Conservation (phyloP, 1,140 invertebrate species). For the Drosophila sulfurigaster region DNA sequence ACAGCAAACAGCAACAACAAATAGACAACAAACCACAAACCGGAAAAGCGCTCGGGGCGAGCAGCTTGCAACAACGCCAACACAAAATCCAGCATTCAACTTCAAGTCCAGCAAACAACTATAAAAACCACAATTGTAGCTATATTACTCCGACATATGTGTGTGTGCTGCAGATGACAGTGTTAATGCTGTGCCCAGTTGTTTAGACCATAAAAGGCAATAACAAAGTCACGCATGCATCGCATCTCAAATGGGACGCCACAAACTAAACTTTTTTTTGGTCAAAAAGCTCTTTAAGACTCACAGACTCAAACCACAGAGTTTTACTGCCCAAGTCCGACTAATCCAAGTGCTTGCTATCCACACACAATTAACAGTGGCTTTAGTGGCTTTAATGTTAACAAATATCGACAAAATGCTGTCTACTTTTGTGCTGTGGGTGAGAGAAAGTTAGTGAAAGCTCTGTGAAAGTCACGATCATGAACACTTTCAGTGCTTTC, state of each 20-base stretch:
- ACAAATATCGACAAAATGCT: background rate
- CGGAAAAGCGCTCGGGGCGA: slow-evolving; percentile 57
- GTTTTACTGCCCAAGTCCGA: background rate
- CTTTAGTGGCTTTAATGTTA: background rate
- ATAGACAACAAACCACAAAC: slow-evolving; percentile 38
- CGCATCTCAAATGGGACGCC: slow-evolving; percentile 28
- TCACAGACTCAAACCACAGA: slow-evolving; percentile 13
- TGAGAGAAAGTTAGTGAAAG: slow-evolving; percentile 4
- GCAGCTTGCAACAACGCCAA: slow-evolving; percentile 1
- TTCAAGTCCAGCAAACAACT: slow-evolving; percentile 13
- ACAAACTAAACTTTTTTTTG: slow-evolving; percentile 7
- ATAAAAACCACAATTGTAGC: slow-evolving; percentile 35
- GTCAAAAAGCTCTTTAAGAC: slow-evolving; percentile 26
- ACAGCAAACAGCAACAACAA: slow-evolving; percentile 8
- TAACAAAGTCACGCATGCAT: slow-evolving; percentile 56
- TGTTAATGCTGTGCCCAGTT: slow-evolving; percentile 47
- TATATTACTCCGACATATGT: slow-evolving; percentile 22
- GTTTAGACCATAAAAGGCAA: slow-evolving; percentile 65
- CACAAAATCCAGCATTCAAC: slow-evolving; percentile 22
- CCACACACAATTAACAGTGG: slow-evolving; percentile 16
- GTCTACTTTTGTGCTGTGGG: slow-evolving; percentile 28
- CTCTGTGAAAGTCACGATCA: slow-evolving; percentile 16
- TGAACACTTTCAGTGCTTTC: background rate
- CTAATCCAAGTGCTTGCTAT: background rate
- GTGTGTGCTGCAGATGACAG: slow-evolving; percentile 5